Base-by-base conservation (phyloP, 2,113 vertebrate species). In the Ascaphus truei region DNA sequence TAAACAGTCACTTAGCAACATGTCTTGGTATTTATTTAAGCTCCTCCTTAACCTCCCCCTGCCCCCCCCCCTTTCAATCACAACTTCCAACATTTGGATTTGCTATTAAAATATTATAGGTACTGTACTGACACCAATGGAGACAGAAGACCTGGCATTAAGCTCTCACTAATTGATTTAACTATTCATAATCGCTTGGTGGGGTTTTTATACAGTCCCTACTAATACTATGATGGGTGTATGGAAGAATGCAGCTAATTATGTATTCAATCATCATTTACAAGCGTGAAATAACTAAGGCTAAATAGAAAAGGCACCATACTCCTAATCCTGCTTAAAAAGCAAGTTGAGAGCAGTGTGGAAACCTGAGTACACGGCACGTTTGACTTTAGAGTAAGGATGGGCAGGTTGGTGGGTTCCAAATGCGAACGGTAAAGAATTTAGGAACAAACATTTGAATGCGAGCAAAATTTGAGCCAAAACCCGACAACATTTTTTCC, bases 111-210 rank as follows among this genome's bases (percentile, higher is more conserved):
- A 92, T 93, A 92, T 93, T 87, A 90, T 82, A 79, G 87, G 83
- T 86, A 83, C 84, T 87, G 83, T 86, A 83, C 84, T 87, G 85
- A 88, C 86, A 84, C 83, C 80, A 83, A 74, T 80, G 83, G 76
- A 76, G 80, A 87, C 85, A 77, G 78, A 85, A 87, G 86, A 88
- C 83, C 79, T 69, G 79, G 80, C 83, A 88, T 86, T 84, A 84
- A 88, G 80, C 89, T 89, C 85, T 81, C 89, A 92, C 88, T 95
- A 95, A 96, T 95, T 93, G 88, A 92, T 94, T 94, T 94, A 92
- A 96, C 96, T 94, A 94, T 90, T 92, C 88, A 93, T 94, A 95
- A 96, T 94, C 93, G 93, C 91, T 86, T 91, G 84, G 89, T 83
- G 91, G 92, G 88, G 84, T 86, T 87, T n/a, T 80, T 84, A 77